Percentiles rank a stretch among this genome's conserved stretches.
Conservation (phyloP, 2,113 vertebrate species). For the Hystrix brachyura region DNA sequence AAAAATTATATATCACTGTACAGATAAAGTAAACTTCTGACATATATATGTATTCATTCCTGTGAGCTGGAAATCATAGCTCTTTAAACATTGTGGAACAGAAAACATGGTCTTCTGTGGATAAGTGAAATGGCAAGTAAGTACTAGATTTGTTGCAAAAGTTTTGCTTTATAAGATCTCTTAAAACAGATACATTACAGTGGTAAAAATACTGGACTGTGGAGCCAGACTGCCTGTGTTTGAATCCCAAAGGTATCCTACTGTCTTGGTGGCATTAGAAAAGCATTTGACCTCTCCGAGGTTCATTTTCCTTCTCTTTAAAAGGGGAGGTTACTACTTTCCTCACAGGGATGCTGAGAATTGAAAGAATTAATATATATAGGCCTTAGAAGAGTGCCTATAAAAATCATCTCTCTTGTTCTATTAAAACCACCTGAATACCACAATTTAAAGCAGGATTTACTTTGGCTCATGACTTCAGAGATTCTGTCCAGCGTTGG, state of each 20-base stretch:
- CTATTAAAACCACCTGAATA: neutral
- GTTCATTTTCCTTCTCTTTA: conserved; percentile 42
- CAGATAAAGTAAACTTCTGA: neutral
- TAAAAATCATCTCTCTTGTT: neutral
- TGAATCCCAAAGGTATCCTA: neutral
- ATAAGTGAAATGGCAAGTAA: neutral
- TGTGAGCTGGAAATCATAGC: neutral
- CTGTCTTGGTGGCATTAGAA: neutral
- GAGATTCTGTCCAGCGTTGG: neutral
- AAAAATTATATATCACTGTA: neutral
- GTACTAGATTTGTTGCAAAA: neutral
- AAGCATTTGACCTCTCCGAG: neutral
- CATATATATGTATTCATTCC: neutral
- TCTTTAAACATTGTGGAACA: neutral
- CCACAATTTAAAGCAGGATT: neutral
- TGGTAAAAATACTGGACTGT: neutral
- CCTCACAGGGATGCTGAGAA: neutral
- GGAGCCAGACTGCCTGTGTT: neutral
- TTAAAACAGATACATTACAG: neutral
- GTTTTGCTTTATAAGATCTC: neutral
- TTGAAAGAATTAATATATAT: neutral
- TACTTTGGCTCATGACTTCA: neutral
- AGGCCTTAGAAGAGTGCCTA: neutral
- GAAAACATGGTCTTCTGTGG: neutral
- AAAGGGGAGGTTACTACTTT: neutral